Evolutionary conservation across 2,888 invertebrate species (phyloP), one percentile per base, ranked within the genome.

Genomic region (Orchestes rusci): DNA sequence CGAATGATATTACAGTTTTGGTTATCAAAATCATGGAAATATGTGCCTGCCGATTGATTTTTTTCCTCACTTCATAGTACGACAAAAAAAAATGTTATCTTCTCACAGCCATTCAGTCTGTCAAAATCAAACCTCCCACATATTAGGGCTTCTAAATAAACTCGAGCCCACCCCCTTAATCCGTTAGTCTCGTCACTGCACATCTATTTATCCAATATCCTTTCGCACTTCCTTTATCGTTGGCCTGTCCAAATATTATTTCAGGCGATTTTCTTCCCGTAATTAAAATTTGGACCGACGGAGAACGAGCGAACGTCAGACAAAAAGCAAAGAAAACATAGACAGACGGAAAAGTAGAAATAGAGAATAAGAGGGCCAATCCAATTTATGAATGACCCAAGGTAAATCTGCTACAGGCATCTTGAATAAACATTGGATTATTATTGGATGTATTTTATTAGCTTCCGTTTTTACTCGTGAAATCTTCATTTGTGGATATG

Each of bases 201-300:
- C 23, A 10, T 23, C 23, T 23, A 43, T 47, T 47, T 44, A 48
- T 40, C 44, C 19, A 33, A 44, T 56, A 57, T 55, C 53, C 52
- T 53, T 55, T 56, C 58, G 57, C 55, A 56, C 59, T 59, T 57
- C 52, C 54, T 54, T 60, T 62, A 62, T 27, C 13, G 39, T 29
- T 10, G 63, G 56, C 54, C 60, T 59, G 58, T 56, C 56, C 50
- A 60, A 60, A 60, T 60, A 59, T 60, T 60, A 59, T 60, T 59
- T 60, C 59, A 60, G 60, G 59, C 60, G 54, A 56, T 59, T 56
- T 57, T 56, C 57, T 53, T 50, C 50, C 56, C 54, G 50, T 59
- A 59, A 59, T 59, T 59, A 58, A 59, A 58, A 50, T 44, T 50
- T 51, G 56, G 15, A 16, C 36, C 29, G 23, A 23, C 23, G 23